These are phyloP conservation scores for human DNA, from an alignment of 2,113 vertebrate genomes.

Conservation along the genomic window GRCh38 chr2:191821001-191821500, in stretches of 20 bases:
- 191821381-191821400: conserved; percentile 47
- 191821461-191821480: conserved; percentile 43
- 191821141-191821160: conserved; percentile 66
- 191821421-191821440: conserved; percentile 19
- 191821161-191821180: conserved; percentile 57
- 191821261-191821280: neutral
- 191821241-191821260: conserved; percentile 44
- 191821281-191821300: conserved; percentile 50
- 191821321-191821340: neutral
- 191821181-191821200: conserved; percentile 66
- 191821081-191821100: conserved; percentile 59
- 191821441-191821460: conserved; percentile 39
- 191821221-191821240: conserved; percentile 9
- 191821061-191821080: neutral
- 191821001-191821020: neutral
- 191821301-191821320: conserved; percentile 58
- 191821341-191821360: conserved; percentile 50
- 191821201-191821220: conserved; percentile 60
- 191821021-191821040: neutral
- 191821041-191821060: neutral
- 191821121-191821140: conserved; percentile 56
- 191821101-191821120: conserved; percentile 70
- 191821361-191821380: conserved; percentile 51
- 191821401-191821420: conserved; percentile 38
- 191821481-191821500: conserved; percentile 55